A percentile compares a stretch with the other conserved stretches of the same genome.
Evolutionary conservation across 1,140 invertebrate genomes (phyloP).

Genomic region (Acromyrmex charruanus): DNA sequence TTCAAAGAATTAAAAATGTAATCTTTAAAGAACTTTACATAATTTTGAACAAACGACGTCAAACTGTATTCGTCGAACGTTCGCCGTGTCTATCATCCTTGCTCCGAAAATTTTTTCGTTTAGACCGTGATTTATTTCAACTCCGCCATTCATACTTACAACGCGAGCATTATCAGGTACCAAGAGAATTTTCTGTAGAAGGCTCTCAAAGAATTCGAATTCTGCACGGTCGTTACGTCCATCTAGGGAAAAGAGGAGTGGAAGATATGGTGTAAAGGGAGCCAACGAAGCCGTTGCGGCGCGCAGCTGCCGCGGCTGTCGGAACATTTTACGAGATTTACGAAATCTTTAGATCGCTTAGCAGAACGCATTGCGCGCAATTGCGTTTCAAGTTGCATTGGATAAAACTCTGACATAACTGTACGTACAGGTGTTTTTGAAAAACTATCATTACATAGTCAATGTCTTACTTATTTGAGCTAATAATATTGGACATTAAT

Average conservation of each 20-base stretch:
- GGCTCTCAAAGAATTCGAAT: conserved; percentile 37
- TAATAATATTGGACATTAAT: not conserved
- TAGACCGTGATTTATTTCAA: conserved; percentile 37
- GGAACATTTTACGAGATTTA: conserved; percentile 62
- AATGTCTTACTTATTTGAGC: not conserved
- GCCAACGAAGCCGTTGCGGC: conserved; percentile 40
- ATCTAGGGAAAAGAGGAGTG: conserved; percentile 41
- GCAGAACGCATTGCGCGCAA: conserved; percentile 19
- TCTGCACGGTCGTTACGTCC: conserved; percentile 36
- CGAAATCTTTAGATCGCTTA: conserved; percentile 44
- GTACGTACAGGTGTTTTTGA: not conserved
- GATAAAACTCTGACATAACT: not conserved
- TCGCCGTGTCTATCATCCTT: conserved; percentile 2
- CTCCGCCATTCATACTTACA: conserved; percentile 9
- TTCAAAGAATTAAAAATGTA: not conserved
- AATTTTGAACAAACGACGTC: not conserved
- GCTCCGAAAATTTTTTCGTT: conserved; percentile 1
- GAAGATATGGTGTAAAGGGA: conserved; percentile 42
- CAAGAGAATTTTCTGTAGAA: conserved; percentile 26
- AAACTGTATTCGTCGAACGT: conserved; percentile 37
- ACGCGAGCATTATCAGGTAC: conserved; percentile 17
- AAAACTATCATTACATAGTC: not conserved
- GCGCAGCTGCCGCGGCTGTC: conserved; percentile 30
- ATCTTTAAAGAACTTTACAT: not conserved
- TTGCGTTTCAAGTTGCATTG: not conserved